Conservation (phyloP, 1,140 invertebrate species). For the Pentalonia nigronervosa region DNA sequence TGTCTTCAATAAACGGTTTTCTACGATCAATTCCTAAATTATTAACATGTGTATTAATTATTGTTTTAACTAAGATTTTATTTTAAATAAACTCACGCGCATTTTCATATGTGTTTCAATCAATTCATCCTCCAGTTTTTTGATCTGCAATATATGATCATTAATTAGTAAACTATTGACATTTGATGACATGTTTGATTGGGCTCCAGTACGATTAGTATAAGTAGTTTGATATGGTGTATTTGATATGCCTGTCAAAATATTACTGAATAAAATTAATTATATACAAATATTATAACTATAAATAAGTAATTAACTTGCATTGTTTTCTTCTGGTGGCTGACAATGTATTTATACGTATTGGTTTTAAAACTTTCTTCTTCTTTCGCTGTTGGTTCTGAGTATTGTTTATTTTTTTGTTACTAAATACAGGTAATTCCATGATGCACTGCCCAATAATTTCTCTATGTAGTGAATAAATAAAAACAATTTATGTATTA, state of each 20-base stretch:
- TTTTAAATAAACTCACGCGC: slow-evolving; percentile 3
- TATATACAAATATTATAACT: background rate
- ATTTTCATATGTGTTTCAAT: slow-evolving; percentile 2
- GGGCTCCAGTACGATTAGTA: background rate
- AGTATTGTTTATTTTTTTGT: slow-evolving; percentile 6
- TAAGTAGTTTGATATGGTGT: slow-evolving; percentile 21
- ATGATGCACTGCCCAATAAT: background rate
- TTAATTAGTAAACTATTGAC: slow-evolving; percentile 4
- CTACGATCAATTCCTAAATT: slow-evolving; percentile 75
- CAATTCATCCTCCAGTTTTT: slow-evolving; percentile 35
- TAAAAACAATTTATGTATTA: background rate
- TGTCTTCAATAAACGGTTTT: slow-evolving; percentile 76
- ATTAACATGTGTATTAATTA: slow-evolving; percentile 1
- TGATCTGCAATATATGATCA: background rate
- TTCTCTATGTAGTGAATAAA: background rate
- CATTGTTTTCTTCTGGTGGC: slow-evolving; percentile 40
- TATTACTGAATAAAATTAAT: background rate
- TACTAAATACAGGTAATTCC: slow-evolving; percentile 4
- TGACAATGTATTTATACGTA: slow-evolving; percentile 25
- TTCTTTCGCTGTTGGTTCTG: slow-evolving; percentile 7
- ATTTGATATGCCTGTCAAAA: background rate
- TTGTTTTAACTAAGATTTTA: background rate
- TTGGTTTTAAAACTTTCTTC: slow-evolving; percentile 39
- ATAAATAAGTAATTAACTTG: background rate
- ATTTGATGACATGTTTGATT: background rate